Evolutionary conservation across 2,888 invertebrate species (phyloP), one percentile per base, ranked within the genome.

Genomic region (Sesia apiformis): DNA sequence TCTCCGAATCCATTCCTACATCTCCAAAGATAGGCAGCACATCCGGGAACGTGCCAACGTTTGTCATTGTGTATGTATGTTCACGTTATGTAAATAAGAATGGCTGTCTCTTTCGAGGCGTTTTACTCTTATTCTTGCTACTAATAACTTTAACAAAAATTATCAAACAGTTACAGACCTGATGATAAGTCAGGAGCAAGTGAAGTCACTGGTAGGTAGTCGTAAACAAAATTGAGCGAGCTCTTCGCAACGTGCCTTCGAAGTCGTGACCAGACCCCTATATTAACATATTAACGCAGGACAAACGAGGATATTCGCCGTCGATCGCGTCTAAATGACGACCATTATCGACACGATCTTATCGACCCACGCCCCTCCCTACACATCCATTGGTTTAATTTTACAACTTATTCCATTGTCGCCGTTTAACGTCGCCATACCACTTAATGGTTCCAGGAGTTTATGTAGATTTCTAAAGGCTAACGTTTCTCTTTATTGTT

Each of bases 251-350:
- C 38, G 50, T 50, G 23, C 23, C 23, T 23, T 23, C 23, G 50
- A 50, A 46, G 7, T 55, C 54, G 56, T 56, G 55, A 56, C 58
- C 23, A 43, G 56, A 63, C 54, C 60, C 61, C 59, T 58, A 57
- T 67, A 80, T 80, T 79, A 74, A 72, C 76, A 77, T 77, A 79
- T 76, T 76, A 77, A 72, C 67, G 63, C 65, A 62, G 58, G 65
- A 71, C 70, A 68, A 78, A 73, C 64, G 66, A 65, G 68, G 66
- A 63, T 70, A 65, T 59, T 65, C 59, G 61, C 60, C 58, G 62
- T 57, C 63, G 63, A 58, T 63, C 59, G 65, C 61, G 59, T 65
- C 60, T 63, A 63, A 68, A 67, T 65, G 56, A 60, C 56, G 58
- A 59, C 58, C 53, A 55, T 59, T 56, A 57, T 63, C 58, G 61